Base-by-base conservation (phyloP, 1,140 invertebrate species). In the Philotrypesis tridentata region DNA sequence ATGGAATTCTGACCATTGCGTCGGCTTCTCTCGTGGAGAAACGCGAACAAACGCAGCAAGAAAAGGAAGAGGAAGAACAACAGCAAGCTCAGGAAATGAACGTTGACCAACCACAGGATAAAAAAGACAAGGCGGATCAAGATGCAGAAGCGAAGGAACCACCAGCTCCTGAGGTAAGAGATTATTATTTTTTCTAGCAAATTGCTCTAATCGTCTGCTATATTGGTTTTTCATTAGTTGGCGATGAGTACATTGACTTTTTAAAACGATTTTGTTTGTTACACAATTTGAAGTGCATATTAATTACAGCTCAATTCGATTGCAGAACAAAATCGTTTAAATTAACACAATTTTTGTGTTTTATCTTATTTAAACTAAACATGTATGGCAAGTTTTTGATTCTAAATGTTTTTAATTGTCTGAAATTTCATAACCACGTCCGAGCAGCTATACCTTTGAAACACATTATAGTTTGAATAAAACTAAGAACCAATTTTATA, bases 1-100 rank as follows among this genome's bases (percentile, higher is more conserved):
- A 99, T 90, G 99, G 99, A 21, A 95, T 99, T 70, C 95, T 99
- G 85, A 95, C 94, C 7, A 94, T 99, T 5, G 94, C 95, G 4
- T 96, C 95, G 80, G 98, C 98, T 1, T 95, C 95, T 0, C 91
- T 99, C 80, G 94, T 96, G 31, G 98, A 99, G 89, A 97, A 96
- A 91, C 94, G 94, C 84, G 95, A 96, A 86, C 89, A 93, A 1
- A 89, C 93, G 14, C 94, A 96, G 86, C 92, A 90, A 82, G 93
- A 94, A 60, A 93, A 92, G 82, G 92, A 93, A 61, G 92, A 94
- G 63, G 89, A 90, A 72, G 92, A 92, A 40, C 91, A 92, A 27
- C 88, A 89, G 25, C 90, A 93, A 71, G 84, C 93, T 90, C 84
- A 92, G 88, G 81, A 92, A 37, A 93, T 93, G 93, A 93, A 93